Base-by-base conservation (phyloP, 2,888 invertebrate species). In the Bellardia pandia region DNA sequence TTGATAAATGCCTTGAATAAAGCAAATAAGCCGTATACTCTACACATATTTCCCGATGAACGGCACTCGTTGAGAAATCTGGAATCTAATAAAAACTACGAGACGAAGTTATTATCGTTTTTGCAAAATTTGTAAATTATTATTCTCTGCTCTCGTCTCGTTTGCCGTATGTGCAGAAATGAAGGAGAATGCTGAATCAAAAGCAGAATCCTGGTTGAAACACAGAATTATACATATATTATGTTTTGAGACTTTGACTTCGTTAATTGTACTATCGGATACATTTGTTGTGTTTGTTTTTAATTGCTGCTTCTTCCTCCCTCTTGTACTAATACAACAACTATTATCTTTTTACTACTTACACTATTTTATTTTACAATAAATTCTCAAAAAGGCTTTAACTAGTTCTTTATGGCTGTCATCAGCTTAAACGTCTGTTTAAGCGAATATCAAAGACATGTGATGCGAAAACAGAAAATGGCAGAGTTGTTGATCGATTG, bases 31-130 rank as follows among this genome's bases (percentile, higher is more conserved):
- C 99, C 99, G 1, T 99, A 99, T 93, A 96, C 98, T 90, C 94
- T 98, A 86, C 97, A 99, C 96, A 96, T 99, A 30, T 99, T 99
- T 93, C 99, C 99, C 0, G 97, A 97, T 89, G 99, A 99, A 93
- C 95, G 99, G 88, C 99, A 99, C 93, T 99, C 99, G 16, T 95
- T 99, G 33, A 95, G 99, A 83, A 98, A 97, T 91, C 95, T 98
- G 92, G 98, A 98, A 94, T 97, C 98, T 48, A 98, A 98, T 90
- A 98, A 98, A 94, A 99, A 99, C 94, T 99, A 99, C 93, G 99
- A 99, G 94, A 98, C 99, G 8, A 98, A 97, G 72, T 94, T 99
- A 85, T 94, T 99, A 84, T 98, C 98, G 89, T 99, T 99, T 94
- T 94, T 99, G 90, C 98, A 98, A 93, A 96, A 96, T 93, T 95